A percentile compares a stretch with the other conserved stretches of the same genome.
phyloP scores from a whole-genome alignment of 2,797 vertebrate genomes.

The Peromyscus nudipes region DNA sequence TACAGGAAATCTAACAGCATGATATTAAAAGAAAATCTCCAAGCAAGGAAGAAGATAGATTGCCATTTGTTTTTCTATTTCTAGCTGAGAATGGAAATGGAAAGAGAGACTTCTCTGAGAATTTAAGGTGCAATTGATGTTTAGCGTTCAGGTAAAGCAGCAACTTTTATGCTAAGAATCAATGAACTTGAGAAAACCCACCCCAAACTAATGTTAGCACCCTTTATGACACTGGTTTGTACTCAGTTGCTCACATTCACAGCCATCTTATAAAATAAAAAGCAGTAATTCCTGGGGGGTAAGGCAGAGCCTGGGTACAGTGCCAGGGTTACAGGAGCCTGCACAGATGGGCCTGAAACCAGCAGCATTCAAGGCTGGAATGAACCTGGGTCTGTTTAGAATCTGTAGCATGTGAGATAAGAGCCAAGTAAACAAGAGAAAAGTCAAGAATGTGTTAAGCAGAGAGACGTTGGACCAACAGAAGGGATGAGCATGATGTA shows the following conservation, averaged over 20 bases:
- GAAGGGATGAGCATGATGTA: neutral
- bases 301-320: neutral
- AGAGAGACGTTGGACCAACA: neutral
- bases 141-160: neutral
- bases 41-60: neutral
- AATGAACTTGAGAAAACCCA: neutral
- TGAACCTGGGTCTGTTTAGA: neutral
- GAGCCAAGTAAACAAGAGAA: neutral
- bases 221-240: neutral
- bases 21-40: slow-evolving; percentile 18
- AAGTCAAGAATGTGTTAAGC: neutral
- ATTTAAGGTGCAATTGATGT: neutral
- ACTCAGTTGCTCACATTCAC: neutral
- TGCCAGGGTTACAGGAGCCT: neutral
- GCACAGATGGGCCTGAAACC: neutral
- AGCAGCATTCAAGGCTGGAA: neutral
- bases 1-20: neutral
- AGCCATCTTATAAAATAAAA: neutral
- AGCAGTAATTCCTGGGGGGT: neutral
- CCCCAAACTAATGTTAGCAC: neutral
- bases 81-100: neutral
- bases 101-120: neutral
- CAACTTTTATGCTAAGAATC: neutral
- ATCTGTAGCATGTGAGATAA: neutral
- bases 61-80: neutral